These are phyloP conservation scores for Montipora cactus DNA, from an alignment of 64 coral and sea anemone genomes.

Conservation along the genomic window DNA sequence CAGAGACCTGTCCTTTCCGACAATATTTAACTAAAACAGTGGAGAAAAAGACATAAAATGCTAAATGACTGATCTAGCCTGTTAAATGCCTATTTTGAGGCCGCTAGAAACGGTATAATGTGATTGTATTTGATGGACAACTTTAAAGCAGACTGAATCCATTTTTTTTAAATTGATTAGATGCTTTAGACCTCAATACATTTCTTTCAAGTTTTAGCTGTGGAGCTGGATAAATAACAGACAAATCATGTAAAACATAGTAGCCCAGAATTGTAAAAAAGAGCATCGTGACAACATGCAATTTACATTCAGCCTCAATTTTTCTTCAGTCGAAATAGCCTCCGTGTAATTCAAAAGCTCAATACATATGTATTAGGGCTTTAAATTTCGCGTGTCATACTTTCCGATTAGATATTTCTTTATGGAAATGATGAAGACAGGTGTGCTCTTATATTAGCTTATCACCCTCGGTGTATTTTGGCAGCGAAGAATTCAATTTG, in stretches of 20 bases:
- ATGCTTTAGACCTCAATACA: background rate
- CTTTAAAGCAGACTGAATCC: slow-evolving; percentile 3
- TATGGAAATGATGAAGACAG: slow-evolving; percentile 17
- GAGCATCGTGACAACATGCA: background rate
- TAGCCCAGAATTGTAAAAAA: background rate
- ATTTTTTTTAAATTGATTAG: slow-evolving; percentile 19
- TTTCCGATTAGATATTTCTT: background rate
- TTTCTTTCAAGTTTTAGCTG: background rate
- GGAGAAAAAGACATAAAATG: background rate
- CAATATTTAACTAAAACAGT: slow-evolving; percentile 14
- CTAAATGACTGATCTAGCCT: slow-evolving; percentile 9
- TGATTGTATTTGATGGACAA: slow-evolving; percentile 26
- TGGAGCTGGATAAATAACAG: background rate
- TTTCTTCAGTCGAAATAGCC: slow-evolving; percentile 7
- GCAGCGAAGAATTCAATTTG: slow-evolving; percentile 10
- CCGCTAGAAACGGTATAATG: background rate
- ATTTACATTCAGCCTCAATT: background rate
- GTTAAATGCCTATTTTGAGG: slow-evolving; percentile 27
- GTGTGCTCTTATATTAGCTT: background rate
- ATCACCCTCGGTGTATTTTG: slow-evolving; percentile 27
- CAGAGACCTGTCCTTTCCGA: background rate
- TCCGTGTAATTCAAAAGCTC: background rate
- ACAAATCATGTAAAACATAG: background rate
- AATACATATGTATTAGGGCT: slow-evolving; percentile 36
- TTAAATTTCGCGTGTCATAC: slow-evolving; percentile 39